Evolutionary conservation across 2,888 invertebrate species (phyloP).

Genomic region (Leucophenga maculata): DNA sequence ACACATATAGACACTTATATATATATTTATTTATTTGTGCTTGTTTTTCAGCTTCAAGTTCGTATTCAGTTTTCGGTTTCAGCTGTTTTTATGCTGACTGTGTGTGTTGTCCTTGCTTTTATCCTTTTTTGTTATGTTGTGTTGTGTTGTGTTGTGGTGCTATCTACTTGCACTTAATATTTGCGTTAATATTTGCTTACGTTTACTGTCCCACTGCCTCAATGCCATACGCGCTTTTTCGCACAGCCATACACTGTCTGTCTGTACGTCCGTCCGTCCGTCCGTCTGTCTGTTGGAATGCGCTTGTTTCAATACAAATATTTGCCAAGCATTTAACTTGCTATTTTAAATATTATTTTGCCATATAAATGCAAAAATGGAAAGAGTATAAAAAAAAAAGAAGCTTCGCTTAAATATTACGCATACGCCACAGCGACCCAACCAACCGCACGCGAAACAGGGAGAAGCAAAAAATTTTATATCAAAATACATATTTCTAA

Average conservation of each 20-base stretch:
- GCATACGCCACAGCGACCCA: background rate
- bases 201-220: background rate
- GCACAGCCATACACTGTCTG: background rate
- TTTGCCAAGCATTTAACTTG: conserved; percentile 59
- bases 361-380: background rate
- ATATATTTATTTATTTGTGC: background rate
- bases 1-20: background rate
- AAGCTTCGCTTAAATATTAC: too few relatives aligned
- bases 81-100: background rate
- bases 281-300: conserved; percentile 43
- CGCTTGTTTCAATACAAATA: conserved; percentile 50
- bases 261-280: conserved; percentile 8
- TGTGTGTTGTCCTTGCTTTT: conserved; percentile 1
- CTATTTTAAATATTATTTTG: conserved; percentile 38
- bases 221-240: background rate
- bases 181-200: conserved; percentile 10
- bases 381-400: too few relatives aligned
- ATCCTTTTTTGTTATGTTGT: background rate
- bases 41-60: background rate
- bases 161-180: background rate
- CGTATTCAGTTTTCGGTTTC: background rate
- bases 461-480: background rate
- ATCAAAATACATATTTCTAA: background rate
- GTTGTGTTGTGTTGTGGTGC: background rate
- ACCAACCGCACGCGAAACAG: background rate